Conservation (phyloP, 92 coral and sea anemone genomes). For the Siderastrea siderea region DNA sequence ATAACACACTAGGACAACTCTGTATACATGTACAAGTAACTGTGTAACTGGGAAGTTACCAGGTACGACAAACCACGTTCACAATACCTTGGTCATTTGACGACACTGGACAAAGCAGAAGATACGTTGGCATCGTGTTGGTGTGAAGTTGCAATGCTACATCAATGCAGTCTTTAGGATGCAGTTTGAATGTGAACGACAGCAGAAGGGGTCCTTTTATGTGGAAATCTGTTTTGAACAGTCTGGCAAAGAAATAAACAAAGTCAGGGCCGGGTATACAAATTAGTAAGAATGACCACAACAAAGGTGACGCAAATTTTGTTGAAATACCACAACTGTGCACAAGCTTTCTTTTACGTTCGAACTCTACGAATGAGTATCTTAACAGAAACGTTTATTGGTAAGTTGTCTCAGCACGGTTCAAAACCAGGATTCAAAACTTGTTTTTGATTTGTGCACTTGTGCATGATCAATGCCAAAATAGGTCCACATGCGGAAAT, state of each 20-base stretch:
- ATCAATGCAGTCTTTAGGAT: constrained; percentile 63
- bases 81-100: constrained; percentile 48
- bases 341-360: no score
- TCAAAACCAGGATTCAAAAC: no score
- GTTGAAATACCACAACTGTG: no score
- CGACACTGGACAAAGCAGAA: constrained; percentile 82
- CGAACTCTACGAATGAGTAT: no score
- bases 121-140: constrained; percentile 88
- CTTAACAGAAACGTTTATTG: no score
- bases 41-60: background rate
- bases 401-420: no score
- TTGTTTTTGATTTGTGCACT: no score
- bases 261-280: background rate
- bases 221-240: constrained; percentile 80
- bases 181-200: constrained; percentile 83
- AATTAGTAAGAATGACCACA: no score
- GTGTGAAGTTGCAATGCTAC: constrained; percentile 91
- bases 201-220: constrained; percentile 81
- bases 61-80: background rate
- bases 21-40: background rate
- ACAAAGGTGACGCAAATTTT: no score
- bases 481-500: no score
- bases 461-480: no score
- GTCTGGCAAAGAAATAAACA: constrained; percentile 45
- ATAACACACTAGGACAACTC: no score